Evolutionary conservation across 2,113 vertebrate species (phyloP).

Genomic region (Plecotus auritus): DNA sequence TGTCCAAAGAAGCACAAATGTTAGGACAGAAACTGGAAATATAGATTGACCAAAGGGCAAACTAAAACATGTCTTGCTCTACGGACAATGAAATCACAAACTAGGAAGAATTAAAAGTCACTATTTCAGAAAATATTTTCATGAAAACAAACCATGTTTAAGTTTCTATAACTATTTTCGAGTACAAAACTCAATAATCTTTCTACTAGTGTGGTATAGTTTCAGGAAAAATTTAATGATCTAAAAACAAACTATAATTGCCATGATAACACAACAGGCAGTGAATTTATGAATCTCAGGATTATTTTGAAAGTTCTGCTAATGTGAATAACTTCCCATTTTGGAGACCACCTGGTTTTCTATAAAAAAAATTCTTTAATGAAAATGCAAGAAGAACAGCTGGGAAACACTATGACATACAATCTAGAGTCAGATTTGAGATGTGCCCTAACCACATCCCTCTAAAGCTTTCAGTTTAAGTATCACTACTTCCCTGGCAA

Average conservation of each 20-base stretch:
- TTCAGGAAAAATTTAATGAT: conserved; percentile 6
- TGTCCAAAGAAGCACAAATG: not conserved
- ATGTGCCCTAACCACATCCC: not conserved
- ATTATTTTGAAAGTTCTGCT: conserved; percentile 5
- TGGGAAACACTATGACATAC: not conserved
- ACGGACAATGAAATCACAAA: not conserved
- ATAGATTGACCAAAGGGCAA: not conserved
- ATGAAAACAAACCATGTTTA: not conserved
- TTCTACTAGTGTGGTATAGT: not conserved
- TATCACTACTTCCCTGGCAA: not conserved
- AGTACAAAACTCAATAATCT: not conserved
- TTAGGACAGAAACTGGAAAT: not conserved
- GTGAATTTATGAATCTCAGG: not conserved
- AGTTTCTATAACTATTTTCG: not conserved
- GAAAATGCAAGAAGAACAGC: conserved; percentile 24
- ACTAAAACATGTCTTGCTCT: not conserved
- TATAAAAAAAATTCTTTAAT: conserved; percentile 30
- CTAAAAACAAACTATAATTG: conserved; percentile 34
- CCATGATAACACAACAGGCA: not conserved
- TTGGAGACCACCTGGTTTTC: conserved; percentile 23
- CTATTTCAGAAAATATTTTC: conserved; percentile 7
- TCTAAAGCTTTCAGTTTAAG: not conserved
- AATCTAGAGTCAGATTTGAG: not conserved
- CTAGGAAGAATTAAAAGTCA: conserved; percentile 4
- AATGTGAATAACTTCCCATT: not conserved